Conservation (phyloP, 1,140 invertebrate genomes). For the Melipona quadrifasciata region DNA sequence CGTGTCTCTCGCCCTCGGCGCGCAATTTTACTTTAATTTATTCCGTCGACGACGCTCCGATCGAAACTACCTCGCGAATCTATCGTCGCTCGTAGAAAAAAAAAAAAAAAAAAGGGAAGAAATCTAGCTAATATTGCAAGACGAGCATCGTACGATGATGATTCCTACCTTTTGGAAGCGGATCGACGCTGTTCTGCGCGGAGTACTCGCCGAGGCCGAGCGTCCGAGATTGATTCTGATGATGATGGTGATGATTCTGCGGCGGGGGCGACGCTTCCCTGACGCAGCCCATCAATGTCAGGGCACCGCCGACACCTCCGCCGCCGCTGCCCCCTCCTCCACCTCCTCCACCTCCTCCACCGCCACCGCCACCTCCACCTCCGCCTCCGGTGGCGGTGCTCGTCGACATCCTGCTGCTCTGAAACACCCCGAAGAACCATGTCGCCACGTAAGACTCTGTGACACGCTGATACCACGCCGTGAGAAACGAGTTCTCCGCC, state of each 20-base stretch:
- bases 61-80: too few species aligned
- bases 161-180: slow-evolving; percentile 75
- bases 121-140: too few species aligned
- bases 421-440: slow-evolving; percentile 74
- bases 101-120: too few species aligned
- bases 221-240: slow-evolving; percentile 50
- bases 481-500: slow-evolving; percentile 57
- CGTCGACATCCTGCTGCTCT: slow-evolving; percentile 75
- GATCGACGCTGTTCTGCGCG: slow-evolving; percentile 68
- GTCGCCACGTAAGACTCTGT: slow-evolving; percentile 68
- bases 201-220: slow-evolving; percentile 60
- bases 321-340: slow-evolving; percentile 42
- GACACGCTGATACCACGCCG: slow-evolving; percentile 67
- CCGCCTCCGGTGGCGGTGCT: slow-evolving; percentile 69
- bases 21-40: slow-evolving; percentile 25
- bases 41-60: neutral
- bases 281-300: slow-evolving; percentile 81
- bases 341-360: slow-evolving; percentile 64
- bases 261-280: slow-evolving; percentile 81
- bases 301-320: slow-evolving; percentile 75
- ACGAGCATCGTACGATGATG: too few species aligned
- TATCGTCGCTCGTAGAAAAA: too few species aligned
- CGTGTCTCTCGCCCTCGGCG: slow-evolving; percentile 21
- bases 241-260: slow-evolving; percentile 64
- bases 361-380: slow-evolving; percentile 63